Evolutionary conservation across 1,140 invertebrate species (phyloP).

Genomic region (Drosophila dunni): DNA sequence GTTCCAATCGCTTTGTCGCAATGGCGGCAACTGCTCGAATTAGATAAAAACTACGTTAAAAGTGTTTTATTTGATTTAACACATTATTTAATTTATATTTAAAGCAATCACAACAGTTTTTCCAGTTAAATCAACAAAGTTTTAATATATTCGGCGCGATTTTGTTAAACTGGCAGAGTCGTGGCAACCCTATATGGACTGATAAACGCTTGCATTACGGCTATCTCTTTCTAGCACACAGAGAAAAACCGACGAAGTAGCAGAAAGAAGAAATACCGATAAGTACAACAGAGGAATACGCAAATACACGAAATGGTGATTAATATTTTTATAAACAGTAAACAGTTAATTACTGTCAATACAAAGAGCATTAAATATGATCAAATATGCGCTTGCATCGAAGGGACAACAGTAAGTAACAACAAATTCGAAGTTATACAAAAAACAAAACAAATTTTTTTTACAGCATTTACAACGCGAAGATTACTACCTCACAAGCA

Average conservation of each 20-base stretch:
- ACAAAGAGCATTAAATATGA: conserved; percentile 18
- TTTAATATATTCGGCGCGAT: neutral
- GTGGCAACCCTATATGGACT: conserved; percentile 54
- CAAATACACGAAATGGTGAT: conserved; percentile 53
- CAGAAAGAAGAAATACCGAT: conserved; percentile 41
- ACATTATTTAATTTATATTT: neutral
- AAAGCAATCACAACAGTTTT: neutral
- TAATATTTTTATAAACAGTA: conserved; percentile 74
- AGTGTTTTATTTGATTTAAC: neutral
- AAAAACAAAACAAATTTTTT: neutral
- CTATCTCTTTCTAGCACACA: conserved; percentile 55
- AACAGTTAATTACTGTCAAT: conserved; percentile 46
- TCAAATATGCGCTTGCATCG: conserved; percentile 42
- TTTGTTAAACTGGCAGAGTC: neutral
- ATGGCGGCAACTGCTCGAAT: conserved; percentile 61
- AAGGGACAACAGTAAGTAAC: conserved; percentile 50
- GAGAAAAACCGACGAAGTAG: conserved; percentile 6
- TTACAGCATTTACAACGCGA: conserved; percentile 36
- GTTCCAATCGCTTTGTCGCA: conserved; percentile 32
- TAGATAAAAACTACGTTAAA: neutral
- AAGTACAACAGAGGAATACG: conserved; percentile 38
- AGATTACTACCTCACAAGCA: conserved; percentile 55
- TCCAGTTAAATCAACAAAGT: conserved; percentile 12
- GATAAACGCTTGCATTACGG: conserved; percentile 60
- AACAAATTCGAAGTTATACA: neutral